Evolutionary conservation across 2,113 vertebrate genomes (phyloP), one percentile per base, ranked within the genome.

Genomic region (Panthera tigris): DNA sequence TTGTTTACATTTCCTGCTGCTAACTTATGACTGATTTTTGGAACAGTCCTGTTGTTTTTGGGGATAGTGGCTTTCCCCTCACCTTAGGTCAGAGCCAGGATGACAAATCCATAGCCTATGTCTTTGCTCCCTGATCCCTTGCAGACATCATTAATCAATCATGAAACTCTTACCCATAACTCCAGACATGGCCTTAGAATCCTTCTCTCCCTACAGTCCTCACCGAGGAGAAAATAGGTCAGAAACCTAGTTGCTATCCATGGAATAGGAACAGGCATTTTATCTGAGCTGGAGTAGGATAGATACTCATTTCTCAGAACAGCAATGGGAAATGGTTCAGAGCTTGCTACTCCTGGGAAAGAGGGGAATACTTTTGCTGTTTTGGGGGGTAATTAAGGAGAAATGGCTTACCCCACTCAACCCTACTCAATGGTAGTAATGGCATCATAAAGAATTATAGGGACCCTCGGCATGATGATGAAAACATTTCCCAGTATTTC

Each of bases 1-100:
- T 82, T 91, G 69, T 89, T 95, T 95, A 76, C 50, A 96, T 84
- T 96, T 96, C 81, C 68, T 79, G 79, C 48, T 78, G 81, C 52
- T 95, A 50, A 29, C 81, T 92, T 92, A 39, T 80, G 76, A 76
- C 45, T 76, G 73, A 89, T 80, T 83, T 55, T 10, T 8, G 5
- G 48, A 6, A 31, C 25, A 48, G 5, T 31, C 27, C 10, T 93
- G 7, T 36, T 85, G 27, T 90, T 97, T 97, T 89, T 1, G 31
- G 31, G 14, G 61, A 29, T 31, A 11, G 19, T 4, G 14, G 14
- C 52, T 95, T 92, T 33, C 8, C 16, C 45, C 61, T 82, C 31
- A 16, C 21, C 78, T 91, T 36, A 83, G 73, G 45, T 86, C 19
- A 39, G 33, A 85, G 23, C 33, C 33, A 68, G 15, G 41, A 7